These are phyloP conservation scores for Keiferia lycopersicella DNA, from an alignment of 2,888 invertebrate species.

Conservation along the genomic window DNA sequence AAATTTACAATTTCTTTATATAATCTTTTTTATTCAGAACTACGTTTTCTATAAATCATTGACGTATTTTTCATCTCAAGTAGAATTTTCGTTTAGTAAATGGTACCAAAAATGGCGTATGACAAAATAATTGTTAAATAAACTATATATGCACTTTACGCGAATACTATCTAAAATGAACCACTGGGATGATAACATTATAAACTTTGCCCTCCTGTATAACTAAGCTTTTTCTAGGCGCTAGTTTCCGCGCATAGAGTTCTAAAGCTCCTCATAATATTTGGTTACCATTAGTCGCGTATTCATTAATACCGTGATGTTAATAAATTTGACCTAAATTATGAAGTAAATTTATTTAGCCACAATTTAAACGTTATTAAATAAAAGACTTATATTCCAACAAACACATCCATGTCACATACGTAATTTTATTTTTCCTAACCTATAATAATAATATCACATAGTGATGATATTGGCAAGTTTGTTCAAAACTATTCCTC, in stretches of 20 bases:
- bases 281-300: conserved; percentile 1
- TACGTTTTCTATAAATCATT: too few species aligned
- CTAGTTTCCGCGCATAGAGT: not conserved
- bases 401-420: too few species aligned
- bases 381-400: not conserved
- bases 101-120: too few species aligned
- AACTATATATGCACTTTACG: not conserved
- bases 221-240: conserved; percentile 4
- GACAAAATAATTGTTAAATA: not conserved
- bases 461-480: too few species aligned
- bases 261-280: not conserved
- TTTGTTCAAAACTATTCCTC: too few species aligned
- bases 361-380: not conserved
- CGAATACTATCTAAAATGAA: not conserved
- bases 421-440: too few species aligned
- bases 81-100: too few species aligned
- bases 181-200: not conserved
- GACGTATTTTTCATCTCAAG: too few species aligned
- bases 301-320: not conserved
- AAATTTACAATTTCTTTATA: too few species aligned
- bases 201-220: not conserved
- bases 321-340: not conserved
- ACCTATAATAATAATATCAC: too few species aligned
- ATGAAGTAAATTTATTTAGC: not conserved
- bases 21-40: too few species aligned